A percentile compares a stretch with the other conserved stretches of the same genome.
These are phyloP conservation scores for Sphyrna mokarran DNA, from an alignment of 2,113 vertebrate genomes.

Conservation along the genomic window DNA sequence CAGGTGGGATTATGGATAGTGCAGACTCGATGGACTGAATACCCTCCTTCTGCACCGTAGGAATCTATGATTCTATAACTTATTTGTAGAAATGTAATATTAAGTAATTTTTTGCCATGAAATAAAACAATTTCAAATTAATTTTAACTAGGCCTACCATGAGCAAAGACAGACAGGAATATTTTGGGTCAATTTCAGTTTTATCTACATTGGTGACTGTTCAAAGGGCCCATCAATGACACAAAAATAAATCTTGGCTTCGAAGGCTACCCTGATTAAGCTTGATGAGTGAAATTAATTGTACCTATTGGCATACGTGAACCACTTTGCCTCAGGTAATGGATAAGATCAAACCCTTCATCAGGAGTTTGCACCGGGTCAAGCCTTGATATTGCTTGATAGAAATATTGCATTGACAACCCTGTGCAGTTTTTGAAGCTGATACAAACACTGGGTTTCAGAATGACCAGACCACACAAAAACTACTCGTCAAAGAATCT, in stretches of 20 bases:
- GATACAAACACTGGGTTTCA: conserved; percentile 52
- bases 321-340: conserved; percentile 32
- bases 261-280: not conserved
- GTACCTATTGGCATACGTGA: not conserved
- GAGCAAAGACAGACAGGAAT: not conserved
- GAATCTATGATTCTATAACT: not conserved
- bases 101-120: not conserved
- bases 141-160: not conserved
- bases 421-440: conserved; percentile 32
- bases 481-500: conserved; percentile 55
- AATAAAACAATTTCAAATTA: not conserved
- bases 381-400: not conserved
- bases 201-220: not conserved
- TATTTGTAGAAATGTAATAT: not conserved
- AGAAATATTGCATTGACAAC: conserved; percentile 3
- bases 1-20: too few species aligned
- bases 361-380: conserved; percentile 14
- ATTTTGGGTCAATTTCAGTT: not conserved
- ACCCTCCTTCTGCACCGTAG: too few species aligned
- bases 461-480: conserved; percentile 62
- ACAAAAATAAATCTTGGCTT: not conserved
- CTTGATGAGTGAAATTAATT: conserved; percentile 35
- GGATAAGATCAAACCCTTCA: conserved; percentile 26
- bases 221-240: not conserved
- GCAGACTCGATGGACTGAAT: too few species aligned